phyloP scores from a whole-genome alignment of 2,797 vertebrate species.

The Ataeniobius toweri region DNA sequence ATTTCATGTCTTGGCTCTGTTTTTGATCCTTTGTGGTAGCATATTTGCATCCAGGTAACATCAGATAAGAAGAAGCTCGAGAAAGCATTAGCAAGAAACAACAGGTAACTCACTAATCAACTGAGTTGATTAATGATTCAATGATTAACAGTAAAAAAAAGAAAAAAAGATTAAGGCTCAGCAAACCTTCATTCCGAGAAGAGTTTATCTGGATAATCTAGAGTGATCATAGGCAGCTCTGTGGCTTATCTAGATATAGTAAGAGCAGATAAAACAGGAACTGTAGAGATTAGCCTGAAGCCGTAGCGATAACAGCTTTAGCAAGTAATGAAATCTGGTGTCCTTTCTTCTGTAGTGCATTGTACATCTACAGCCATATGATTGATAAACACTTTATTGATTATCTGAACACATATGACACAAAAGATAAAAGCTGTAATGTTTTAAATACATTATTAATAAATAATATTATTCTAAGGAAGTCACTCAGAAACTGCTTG shows the following conservation, averaged over 20 bases:
- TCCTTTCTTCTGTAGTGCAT: background rate
- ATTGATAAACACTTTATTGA: background rate
- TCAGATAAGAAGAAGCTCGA: background rate
- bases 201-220: background rate
- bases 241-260: background rate
- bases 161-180: background rate
- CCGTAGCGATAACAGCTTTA: background rate
- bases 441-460: background rate
- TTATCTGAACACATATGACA: background rate
- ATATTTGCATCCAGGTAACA: background rate
- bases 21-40: background rate
- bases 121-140: background rate
- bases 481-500: too few species aligned
- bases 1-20: constrained; percentile 3
- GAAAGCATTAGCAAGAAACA: background rate
- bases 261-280: constrained; percentile 1
- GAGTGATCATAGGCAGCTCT: background rate
- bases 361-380: background rate
- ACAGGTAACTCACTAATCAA: background rate
- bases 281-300: background rate
- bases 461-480: too few species aligned
- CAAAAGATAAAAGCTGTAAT: background rate
- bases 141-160: background rate
- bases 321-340: background rate
- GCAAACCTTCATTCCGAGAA: background rate